Percentiles rank a stretch among this genome's conserved stretches.
Conservation (phyloP, 2,113 vertebrate species). For the Rhinolophus sinicus region DNA sequence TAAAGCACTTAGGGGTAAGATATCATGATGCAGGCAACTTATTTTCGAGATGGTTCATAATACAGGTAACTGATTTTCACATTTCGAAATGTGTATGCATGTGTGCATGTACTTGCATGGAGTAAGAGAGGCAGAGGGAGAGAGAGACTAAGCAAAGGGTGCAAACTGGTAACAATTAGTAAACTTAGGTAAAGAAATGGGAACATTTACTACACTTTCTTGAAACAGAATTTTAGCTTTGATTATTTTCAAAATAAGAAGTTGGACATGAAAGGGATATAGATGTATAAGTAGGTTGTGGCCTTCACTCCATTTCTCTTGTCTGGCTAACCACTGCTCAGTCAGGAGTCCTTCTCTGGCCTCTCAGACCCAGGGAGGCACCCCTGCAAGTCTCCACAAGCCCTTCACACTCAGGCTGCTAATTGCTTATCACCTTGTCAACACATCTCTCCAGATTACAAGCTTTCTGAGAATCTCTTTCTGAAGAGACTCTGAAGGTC, state of each 20-base stretch:
- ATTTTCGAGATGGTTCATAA: not conserved
- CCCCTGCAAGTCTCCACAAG: rapidly evolving
- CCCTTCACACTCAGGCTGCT: not conserved
- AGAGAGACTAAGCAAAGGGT: not conserved
- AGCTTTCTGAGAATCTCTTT: not conserved
- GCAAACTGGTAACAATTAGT: not conserved
- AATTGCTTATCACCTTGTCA: not conserved
- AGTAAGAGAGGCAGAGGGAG: no score
- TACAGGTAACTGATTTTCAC: not conserved
- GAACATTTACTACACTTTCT: not conserved
- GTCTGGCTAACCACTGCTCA: not conserved
- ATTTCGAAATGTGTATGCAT: not conserved
- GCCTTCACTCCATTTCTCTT: not conserved
- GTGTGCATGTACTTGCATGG: not conserved
- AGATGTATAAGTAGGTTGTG: not conserved
- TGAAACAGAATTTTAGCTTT: conserved; percentile 5
- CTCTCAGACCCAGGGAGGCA: not conserved
- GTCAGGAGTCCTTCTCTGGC: not conserved
- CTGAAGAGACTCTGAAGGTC: not conserved
- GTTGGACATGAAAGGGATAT: not conserved
- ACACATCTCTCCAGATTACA: not conserved
- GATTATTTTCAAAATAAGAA: not conserved
- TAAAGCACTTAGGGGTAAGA: not conserved
- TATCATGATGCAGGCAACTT: not conserved
- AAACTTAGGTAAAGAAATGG: not conserved